A percentile compares a stretch with the other conserved stretches of the same genome.
These are phyloP conservation scores for Metopia argyrocephala DNA, from an alignment of 2,888 invertebrate species.

Conservation along the genomic window DNA sequence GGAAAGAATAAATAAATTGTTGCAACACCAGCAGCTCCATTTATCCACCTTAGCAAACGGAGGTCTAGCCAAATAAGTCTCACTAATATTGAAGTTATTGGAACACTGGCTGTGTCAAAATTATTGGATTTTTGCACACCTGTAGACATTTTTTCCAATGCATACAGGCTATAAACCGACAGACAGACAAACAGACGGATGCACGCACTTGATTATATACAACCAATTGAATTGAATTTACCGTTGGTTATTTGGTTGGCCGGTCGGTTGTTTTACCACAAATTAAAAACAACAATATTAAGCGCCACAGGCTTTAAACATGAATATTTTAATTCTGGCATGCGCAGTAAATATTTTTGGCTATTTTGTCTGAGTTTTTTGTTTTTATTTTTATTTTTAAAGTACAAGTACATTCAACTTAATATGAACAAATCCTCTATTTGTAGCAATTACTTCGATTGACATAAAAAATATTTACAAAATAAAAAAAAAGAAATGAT, in stretches of 20 bases:
- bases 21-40: neutral
- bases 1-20: neutral
- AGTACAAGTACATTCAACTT: slow-evolving; percentile 30
- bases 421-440: slow-evolving; percentile 52
- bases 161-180: neutral
- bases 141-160: slow-evolving; percentile 16
- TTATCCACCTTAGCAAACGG: slow-evolving; percentile 2
- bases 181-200: neutral
- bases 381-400: neutral
- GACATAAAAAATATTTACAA: slow-evolving; percentile 27
- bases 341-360: neutral
- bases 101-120: neutral
- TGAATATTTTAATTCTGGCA: slow-evolving; percentile 20
- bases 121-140: slow-evolving; percentile 31
- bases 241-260: neutral
- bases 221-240: neutral
- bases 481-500: slow-evolving; percentile 47
- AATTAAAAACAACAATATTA: neutral
- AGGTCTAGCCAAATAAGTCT: neutral
- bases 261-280: too few relatives aligned
- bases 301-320: slow-evolving; percentile 40
- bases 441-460: slow-evolving; percentile 58
- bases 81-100: slow-evolving; percentile 1
- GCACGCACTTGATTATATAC: neutral
- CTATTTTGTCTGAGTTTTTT: neutral